Conservation (phyloP, 2,113 vertebrate genomes). For the Peromyscus maniculatus region DNA sequence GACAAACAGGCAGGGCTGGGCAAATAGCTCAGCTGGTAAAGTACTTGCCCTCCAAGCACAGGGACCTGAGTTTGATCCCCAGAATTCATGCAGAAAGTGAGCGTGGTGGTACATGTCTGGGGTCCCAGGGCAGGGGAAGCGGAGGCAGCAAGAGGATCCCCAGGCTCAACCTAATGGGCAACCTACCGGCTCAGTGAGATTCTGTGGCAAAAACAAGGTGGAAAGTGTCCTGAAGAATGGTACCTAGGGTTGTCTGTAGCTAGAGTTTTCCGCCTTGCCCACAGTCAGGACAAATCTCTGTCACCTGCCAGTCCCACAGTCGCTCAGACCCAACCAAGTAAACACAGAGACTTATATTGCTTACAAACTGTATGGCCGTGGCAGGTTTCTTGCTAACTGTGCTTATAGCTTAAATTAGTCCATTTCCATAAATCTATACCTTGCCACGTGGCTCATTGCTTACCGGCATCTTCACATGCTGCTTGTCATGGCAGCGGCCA, state of each 20-base stretch:
- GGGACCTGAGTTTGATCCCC: background rate
- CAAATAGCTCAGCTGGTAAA: background rate
- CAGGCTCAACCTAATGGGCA: background rate
- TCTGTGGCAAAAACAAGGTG: background rate
- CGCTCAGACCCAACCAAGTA: too few species aligned
- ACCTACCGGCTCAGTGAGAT: background rate
- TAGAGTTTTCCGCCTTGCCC: too few species aligned
- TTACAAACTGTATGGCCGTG: too few species aligned
- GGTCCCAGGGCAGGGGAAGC: background rate
- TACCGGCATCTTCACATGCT: too few species aligned
- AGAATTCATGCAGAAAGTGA: background rate
- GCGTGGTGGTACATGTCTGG: background rate
- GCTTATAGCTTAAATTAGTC: too few species aligned
- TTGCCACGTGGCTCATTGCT: too few species aligned
- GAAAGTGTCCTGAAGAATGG: background rate
- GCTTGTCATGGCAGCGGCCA: too few species aligned
- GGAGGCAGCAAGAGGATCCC: background rate
- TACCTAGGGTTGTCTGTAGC: background rate
- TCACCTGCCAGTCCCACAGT: too few species aligned
- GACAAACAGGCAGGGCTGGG: background rate
- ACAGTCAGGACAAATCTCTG: too few species aligned
- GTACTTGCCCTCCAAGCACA: background rate
- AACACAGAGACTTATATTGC: too few species aligned
- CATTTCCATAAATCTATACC: too few species aligned
- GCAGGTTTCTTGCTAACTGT: too few species aligned